Conservation (phyloP, 2,888 invertebrate genomes). For the Hedychridium roseum region DNA sequence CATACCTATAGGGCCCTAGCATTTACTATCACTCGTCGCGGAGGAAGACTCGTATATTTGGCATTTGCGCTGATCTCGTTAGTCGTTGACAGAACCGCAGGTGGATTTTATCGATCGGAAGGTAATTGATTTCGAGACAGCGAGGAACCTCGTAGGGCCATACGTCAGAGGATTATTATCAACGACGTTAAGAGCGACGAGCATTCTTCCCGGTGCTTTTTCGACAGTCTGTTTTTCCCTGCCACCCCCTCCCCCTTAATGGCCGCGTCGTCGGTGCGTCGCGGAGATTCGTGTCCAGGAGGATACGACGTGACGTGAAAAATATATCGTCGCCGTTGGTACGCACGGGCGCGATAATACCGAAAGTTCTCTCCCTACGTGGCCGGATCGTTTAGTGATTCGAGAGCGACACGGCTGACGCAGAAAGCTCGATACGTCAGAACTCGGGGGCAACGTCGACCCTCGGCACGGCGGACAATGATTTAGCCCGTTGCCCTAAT, state of each 20-base stretch:
- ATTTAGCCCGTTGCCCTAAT: too few species aligned
- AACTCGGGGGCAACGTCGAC: too few species aligned
- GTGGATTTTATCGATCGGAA: too few species aligned
- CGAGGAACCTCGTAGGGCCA: too few species aligned
- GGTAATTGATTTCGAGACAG: too few species aligned
- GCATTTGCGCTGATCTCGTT: too few species aligned
- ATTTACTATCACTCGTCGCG: too few species aligned
- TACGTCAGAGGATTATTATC: slow-evolving; percentile 24
- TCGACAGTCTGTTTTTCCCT: neutral
- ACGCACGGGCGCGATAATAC: neutral
- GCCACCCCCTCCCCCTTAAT: slow-evolving; percentile 5
- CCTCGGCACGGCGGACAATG: too few species aligned
- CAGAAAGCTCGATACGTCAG: neutral
- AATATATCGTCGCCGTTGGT: slow-evolving; percentile 4
- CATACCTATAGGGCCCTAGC: too few species aligned
- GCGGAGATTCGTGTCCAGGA: neutral
- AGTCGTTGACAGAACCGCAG: too few species aligned
- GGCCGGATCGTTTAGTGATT: neutral
- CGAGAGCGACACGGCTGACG: slow-evolving; percentile 1
- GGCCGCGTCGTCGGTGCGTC: neutral
- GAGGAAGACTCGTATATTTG: too few species aligned
- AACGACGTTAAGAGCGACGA: slow-evolving; percentile 10
- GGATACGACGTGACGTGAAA: slow-evolving; percentile 2
- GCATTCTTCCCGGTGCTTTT: neutral
- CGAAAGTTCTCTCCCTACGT: slow-evolving; percentile 5